Conservation (phyloP, 2,113 vertebrate species). For the human (Homo sapiens) region DNA sequence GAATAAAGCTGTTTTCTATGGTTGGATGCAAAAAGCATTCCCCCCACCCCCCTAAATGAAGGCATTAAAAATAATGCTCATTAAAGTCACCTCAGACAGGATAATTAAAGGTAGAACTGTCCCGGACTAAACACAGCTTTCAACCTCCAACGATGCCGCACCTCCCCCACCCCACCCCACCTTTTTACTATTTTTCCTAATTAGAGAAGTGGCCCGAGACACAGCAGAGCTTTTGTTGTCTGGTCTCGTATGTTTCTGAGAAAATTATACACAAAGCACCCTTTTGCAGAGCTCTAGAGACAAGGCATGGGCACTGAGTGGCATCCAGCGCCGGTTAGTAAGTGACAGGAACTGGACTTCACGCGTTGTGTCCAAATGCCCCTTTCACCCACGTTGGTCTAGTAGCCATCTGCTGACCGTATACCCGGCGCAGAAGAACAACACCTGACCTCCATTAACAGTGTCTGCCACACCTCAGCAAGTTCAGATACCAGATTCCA, state of each 20-base stretch:
- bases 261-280: background rate
- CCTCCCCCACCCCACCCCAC: background rate
- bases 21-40: slow-evolving; percentile 28
- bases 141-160: background rate
- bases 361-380: background rate
- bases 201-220: slow-evolving; percentile 61
- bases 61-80: slow-evolving; percentile 66
- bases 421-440: background rate
- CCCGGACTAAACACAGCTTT: slow-evolving; percentile 61
- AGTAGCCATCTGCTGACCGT: background rate
- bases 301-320: background rate
- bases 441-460: background rate
- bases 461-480: background rate
- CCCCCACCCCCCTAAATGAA: slow-evolving; percentile 21
- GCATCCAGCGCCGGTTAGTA: background rate
- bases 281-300: background rate
- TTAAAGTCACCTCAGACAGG: slow-evolving; percentile 72
- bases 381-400: background rate
- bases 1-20: slow-evolving; percentile 51
- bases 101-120: slow-evolving; percentile 70
- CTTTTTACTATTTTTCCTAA: slow-evolving; percentile 65
- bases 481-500: background rate
- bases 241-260: slow-evolving; percentile 3
- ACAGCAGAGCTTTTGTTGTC: slow-evolving; percentile 57
- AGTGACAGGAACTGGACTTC: background rate